A percentile compares a stretch with the other conserved stretches of the same genome.
Evolutionary conservation across 2,113 vertebrate species (phyloP).

Genomic region (Probosciger aterrimus): DNA sequence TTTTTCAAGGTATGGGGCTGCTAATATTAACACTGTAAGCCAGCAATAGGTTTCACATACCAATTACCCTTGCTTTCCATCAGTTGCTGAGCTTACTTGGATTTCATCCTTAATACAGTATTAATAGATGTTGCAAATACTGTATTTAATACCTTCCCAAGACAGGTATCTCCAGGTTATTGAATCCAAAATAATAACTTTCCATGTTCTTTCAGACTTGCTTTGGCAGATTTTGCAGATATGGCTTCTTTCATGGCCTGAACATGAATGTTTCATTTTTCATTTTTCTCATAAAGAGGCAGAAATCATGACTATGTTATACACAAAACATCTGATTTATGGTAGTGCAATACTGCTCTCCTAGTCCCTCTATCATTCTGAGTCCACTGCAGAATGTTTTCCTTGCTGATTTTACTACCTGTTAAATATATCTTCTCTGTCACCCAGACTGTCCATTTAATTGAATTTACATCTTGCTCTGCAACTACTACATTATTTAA

Average conservation of each 20-base stretch:
- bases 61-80: background rate
- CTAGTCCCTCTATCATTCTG: background rate
- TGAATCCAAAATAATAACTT: background rate
- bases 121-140: background rate
- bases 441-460: background rate
- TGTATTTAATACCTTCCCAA: background rate
- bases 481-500: background rate
- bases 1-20: background rate
- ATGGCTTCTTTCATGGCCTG: accelerated
- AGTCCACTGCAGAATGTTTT: background rate
- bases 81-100: background rate
- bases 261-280: background rate
- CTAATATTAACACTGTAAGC: background rate
- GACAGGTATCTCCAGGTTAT: background rate
- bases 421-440: background rate
- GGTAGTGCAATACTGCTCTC: background rate
- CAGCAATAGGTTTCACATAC: background rate
- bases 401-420: background rate
- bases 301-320: background rate
- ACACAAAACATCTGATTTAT: background rate
- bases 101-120: background rate
- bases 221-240: background rate
- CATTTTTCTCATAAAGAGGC: background rate
- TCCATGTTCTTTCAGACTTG: background rate
- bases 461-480: background rate